Base-by-base conservation (phyloP, 2,113 vertebrate species). In the Macroglossus sobrinus region DNA sequence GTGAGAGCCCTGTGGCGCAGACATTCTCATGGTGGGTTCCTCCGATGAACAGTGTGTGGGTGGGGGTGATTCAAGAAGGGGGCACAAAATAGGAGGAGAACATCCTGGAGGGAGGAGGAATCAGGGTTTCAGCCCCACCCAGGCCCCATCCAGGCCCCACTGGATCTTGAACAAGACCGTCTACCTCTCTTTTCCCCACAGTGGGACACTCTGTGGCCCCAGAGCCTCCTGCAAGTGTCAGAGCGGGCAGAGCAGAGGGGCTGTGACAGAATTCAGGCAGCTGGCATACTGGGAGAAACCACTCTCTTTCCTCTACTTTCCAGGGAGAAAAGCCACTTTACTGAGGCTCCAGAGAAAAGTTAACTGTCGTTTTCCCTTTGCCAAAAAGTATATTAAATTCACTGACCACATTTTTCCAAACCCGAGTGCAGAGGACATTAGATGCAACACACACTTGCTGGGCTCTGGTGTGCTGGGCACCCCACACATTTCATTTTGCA, bases 371-470 rank as follows among this genome's bases (percentile, higher is more conserved):
- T 76, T 95, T 96, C 92, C 71, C 92, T 93, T 97, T 97, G 97
- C 97, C 97, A 98, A 97, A 96, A 98, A 95, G 93, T 95, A 97
- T 98, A 98, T 98, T 98, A 97, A 98, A 97, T 96, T 97, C 96
- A 95, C 97, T 97, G 97, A 98, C 97, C 96, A 81, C 97, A 97
- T 98, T 97, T 98, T 98, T 98, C 97, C 97, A 96, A 97, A 94
- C 93, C 92, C 45, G 7, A 97, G 87, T 63, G 75, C 59, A 9
- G 86, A 96, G 96, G 97, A 97, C 97, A 90, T 97, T 94, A 95
- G 95, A 94, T 95, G 86, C 97, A 97, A 92, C 0, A 57, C 90
- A 81, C 61, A 76, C 87, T 95, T 92, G 86, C 93, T 94, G 95
- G 96, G 90, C 80, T 95, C 93, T 95, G 84, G 92, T 72, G 80